These are phyloP conservation scores for Neomorphus geoffroyi DNA, from an alignment of 2,797 vertebrate species.

Conservation along the genomic window DNA sequence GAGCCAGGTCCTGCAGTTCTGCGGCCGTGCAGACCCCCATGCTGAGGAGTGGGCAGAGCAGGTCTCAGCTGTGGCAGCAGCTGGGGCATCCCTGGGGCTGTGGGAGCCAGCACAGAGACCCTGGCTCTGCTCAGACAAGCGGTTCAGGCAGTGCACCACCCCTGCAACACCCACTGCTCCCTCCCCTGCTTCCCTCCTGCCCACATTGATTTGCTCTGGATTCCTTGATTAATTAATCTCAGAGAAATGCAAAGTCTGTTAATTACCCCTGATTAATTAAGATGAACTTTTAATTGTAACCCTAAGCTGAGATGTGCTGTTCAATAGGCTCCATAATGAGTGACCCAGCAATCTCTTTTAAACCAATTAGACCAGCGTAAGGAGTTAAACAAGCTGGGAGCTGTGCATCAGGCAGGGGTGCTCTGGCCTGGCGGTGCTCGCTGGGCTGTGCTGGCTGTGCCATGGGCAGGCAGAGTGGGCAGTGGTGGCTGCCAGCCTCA, in stretches of 20 bases:
- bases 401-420: background rate
- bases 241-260: slow-evolving; percentile 77
- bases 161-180: fast-evolving
- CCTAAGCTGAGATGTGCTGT: slow-evolving; percentile 73
- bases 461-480: fast-evolving
- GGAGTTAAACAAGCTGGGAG: slow-evolving; percentile 26
- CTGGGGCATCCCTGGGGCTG: fast-evolving
- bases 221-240: slow-evolving; percentile 79
- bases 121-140: background rate
- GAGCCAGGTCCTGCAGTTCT: fast-evolving
- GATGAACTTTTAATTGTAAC: slow-evolving; percentile 83
- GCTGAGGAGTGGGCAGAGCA: background rate
- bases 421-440: fast-evolving
- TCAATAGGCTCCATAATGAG: slow-evolving; percentile 77
- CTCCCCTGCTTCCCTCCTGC: background rate
- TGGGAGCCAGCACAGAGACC: fast-evolving
- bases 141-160: background rate
- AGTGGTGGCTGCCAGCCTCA: fast-evolving
- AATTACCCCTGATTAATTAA: slow-evolving; percentile 84
- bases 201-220: slow-evolving; percentile 69
- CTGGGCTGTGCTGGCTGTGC: background rate
- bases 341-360: slow-evolving; percentile 77
- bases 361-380: slow-evolving; percentile 75
- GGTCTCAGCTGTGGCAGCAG: background rate
- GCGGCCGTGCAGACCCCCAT: fast-evolving